Evolutionary conservation across 1,140 invertebrate species (phyloP).

Genomic region (Pissodes strobi): DNA sequence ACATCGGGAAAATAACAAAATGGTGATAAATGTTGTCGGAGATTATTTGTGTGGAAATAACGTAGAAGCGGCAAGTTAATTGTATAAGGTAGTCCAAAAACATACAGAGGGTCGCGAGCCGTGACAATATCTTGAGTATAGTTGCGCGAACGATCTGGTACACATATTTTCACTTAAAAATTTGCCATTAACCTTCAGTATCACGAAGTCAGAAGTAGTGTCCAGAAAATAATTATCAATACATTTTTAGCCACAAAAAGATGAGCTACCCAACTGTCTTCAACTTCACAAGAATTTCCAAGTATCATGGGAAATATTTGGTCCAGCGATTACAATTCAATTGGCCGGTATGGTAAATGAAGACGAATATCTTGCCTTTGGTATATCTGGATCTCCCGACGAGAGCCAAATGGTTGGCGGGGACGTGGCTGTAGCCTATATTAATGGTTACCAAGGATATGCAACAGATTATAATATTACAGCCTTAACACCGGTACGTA

Average conservation of each 20-base stretch:
- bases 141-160: too few species aligned
- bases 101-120: too few species aligned
- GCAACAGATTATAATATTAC: constrained; percentile 86
- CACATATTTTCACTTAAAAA: too few species aligned
- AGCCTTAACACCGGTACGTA: constrained; percentile 74
- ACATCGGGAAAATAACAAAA: too few species aligned
- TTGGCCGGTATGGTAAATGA: constrained; percentile 77
- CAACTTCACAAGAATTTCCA: constrained; percentile 83
- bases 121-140: too few species aligned
- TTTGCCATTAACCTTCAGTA: too few species aligned
- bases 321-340: constrained; percentile 85
- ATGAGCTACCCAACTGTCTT: constrained; percentile 79
- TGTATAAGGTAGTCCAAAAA: too few species aligned
- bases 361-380: constrained; percentile 86
- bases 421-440: constrained; percentile 80
- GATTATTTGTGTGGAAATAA: too few species aligned
- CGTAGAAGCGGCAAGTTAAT: too few species aligned
- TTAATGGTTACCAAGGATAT: constrained; percentile 72
- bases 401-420: constrained; percentile 82
- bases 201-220: too few species aligned
- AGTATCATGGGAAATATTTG: constrained; percentile 88
- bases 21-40: too few species aligned
- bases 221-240: too few species aligned
- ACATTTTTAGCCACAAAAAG: constrained; percentile 57
- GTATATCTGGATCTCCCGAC: constrained; percentile 74